These are phyloP conservation scores for Cromileptes altivelis DNA, from an alignment of 2,113 vertebrate species.

Conservation along the genomic window DNA sequence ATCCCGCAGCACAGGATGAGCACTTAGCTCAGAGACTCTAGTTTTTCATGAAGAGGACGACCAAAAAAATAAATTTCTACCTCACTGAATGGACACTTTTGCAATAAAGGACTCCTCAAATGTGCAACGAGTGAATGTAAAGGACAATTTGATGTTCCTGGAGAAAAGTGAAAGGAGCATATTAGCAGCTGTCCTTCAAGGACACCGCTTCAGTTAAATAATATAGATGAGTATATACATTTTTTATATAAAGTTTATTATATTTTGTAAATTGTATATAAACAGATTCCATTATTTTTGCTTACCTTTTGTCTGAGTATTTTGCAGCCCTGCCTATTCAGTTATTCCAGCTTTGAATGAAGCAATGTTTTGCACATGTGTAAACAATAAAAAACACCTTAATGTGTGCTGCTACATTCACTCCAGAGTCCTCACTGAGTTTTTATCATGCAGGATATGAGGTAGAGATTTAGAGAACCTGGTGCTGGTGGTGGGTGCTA, in stretches of 20 bases:
- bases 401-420: constrained; percentile 77
- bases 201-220: constrained; percentile 60
- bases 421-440: constrained; percentile 19
- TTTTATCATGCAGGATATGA: neutral
- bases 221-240: constrained; percentile 73
- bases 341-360: constrained; percentile 79
- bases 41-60: constrained; percentile 70
- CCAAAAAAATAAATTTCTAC: constrained; percentile 87
- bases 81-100: constrained; percentile 89
- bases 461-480: neutral
- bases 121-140: constrained; percentile 84
- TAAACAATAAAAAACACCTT: constrained; percentile 80
- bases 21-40: constrained; percentile 83
- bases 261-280: constrained; percentile 95
- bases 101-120: constrained; percentile 74
- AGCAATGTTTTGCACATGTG: constrained; percentile 85
- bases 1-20: constrained; percentile 79
- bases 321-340: constrained; percentile 71
- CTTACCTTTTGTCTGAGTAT: constrained; percentile 71
- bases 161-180: constrained; percentile 41
- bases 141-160: constrained; percentile 55
- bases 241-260: constrained; percentile 88
- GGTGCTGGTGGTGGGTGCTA: constrained; percentile 10
- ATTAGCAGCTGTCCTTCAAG: constrained; percentile 49
- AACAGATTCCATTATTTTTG: constrained; percentile 85